Conservation (phyloP, 2,797 vertebrate genomes). For the Sphaeramia orbicularis region DNA sequence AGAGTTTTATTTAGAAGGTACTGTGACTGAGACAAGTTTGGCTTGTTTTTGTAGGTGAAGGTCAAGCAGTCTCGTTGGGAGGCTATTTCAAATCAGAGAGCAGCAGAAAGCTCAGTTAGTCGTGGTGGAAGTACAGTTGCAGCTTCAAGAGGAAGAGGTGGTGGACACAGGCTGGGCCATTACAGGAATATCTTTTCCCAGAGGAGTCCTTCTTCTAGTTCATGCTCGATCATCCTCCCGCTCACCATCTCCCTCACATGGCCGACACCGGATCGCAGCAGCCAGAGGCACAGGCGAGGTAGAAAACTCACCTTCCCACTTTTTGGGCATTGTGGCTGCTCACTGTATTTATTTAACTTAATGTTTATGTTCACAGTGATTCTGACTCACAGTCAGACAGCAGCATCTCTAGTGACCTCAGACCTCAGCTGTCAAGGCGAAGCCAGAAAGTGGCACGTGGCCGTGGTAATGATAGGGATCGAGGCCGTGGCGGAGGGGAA, state of each 20-base stretch:
- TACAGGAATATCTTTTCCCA: slow-evolving; percentile 95
- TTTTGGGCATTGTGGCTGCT: neutral
- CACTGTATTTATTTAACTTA: neutral
- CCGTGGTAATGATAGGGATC: slow-evolving; percentile 82
- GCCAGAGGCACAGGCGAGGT: slow-evolving; percentile 85
- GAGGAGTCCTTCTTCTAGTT: slow-evolving; percentile 91
- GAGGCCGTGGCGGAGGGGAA: slow-evolving; percentile 86
- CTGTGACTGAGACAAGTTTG: neutral
- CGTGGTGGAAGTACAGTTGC: slow-evolving; percentile 74
- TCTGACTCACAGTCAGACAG: slow-evolving; percentile 93
- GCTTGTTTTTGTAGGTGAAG: slow-evolving; percentile 71
- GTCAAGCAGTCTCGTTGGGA: slow-evolving; percentile 86
- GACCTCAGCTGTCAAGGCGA: slow-evolving; percentile 86
- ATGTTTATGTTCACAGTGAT: slow-evolving; percentile 78
- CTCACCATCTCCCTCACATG: slow-evolving; percentile 88
- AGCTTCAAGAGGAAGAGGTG: slow-evolving; percentile 74
- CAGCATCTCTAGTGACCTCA: slow-evolving; percentile 89
- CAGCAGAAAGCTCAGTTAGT: slow-evolving; percentile 68
- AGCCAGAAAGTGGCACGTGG: slow-evolving; percentile 87
- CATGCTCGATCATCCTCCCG: slow-evolving; percentile 90
- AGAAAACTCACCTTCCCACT: neutral
- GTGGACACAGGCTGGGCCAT: slow-evolving; percentile 83
- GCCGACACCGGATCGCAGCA: slow-evolving; percentile 80
- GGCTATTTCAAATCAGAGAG: slow-evolving; percentile 70
- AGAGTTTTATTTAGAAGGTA: too few relatives aligned